These are phyloP conservation scores for Mythimna loreyi DNA, from an alignment of 2,888 invertebrate genomes.

Conservation along the genomic window DNA sequence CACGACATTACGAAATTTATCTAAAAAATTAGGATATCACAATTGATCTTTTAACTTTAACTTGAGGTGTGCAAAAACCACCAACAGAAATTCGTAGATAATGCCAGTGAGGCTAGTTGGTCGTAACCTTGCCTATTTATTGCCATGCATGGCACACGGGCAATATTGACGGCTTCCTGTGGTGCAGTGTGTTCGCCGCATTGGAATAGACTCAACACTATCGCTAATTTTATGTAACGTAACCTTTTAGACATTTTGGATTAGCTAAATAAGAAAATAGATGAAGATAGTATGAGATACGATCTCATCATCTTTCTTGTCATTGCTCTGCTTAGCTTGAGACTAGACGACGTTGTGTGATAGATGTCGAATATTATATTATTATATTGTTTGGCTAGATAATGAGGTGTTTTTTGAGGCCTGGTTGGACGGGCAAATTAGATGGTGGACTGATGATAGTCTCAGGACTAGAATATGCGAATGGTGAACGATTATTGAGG, in stretches of 20 bases:
- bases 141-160: slow-evolving; percentile 69
- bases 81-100: slow-evolving; percentile 25
- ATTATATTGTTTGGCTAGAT: too few species aligned
- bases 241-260: slow-evolving; percentile 9
- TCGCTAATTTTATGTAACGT: slow-evolving; percentile 24
- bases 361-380: too few species aligned
- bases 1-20: neutral
- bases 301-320: too few species aligned
- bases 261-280: neutral
- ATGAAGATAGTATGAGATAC: too few species aligned
- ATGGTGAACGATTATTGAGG: neutral
- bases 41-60: slow-evolving; percentile 7
- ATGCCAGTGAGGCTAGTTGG: slow-evolving; percentile 63
- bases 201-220: slow-evolving; percentile 30
- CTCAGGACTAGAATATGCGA: neutral
- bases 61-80: slow-evolving; percentile 5
- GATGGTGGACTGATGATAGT: neutral
- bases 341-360: too few species aligned
- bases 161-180: slow-evolving; percentile 79
- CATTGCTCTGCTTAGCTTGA: too few species aligned
- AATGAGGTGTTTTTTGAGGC: neutral
- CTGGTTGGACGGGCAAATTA: neutral
- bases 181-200: slow-evolving; percentile 43
- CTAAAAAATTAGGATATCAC: neutral
- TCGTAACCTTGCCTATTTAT: slow-evolving; percentile 76